Conservation (phyloP, 2,888 invertebrate species). For the Spialia ferax region DNA sequence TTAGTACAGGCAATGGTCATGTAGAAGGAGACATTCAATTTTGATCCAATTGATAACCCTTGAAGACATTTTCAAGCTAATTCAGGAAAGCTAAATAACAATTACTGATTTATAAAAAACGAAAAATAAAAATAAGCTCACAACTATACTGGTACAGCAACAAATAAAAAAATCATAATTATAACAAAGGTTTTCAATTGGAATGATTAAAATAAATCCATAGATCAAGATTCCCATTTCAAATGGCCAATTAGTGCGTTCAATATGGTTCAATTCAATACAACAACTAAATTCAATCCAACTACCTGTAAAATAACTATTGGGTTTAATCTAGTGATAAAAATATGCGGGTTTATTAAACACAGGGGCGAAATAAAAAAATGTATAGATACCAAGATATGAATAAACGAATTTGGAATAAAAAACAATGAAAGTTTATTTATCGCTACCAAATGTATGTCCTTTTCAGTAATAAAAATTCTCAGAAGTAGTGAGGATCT, state of each 20-base stretch:
- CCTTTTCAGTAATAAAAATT: no score
- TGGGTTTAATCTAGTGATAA: background rate
- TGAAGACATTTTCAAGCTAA: background rate
- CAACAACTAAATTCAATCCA: conserved; percentile 14
- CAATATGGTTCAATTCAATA: background rate
- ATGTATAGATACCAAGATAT: background rate
- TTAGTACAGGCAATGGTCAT: background rate
- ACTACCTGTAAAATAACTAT: conserved; percentile 20
- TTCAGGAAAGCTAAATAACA: background rate
- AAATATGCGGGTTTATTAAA: background rate
- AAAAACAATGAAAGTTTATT: background rate
- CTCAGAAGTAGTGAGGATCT: no score
- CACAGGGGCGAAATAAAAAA: background rate
- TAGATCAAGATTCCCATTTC: conserved; percentile 41
- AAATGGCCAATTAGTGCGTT: conserved; percentile 50
- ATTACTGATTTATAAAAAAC: background rate
- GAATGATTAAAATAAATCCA: background rate
- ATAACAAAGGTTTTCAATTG: background rate
- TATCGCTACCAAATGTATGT: no score
- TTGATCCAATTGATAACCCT: background rate
- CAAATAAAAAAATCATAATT: background rate
- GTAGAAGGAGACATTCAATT: background rate
- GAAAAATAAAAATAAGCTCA: background rate
- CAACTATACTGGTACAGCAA: background rate
- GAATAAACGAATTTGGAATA: background rate